Conservation (phyloP, 2,113 vertebrate genomes). For the Perognathus longimembris region DNA sequence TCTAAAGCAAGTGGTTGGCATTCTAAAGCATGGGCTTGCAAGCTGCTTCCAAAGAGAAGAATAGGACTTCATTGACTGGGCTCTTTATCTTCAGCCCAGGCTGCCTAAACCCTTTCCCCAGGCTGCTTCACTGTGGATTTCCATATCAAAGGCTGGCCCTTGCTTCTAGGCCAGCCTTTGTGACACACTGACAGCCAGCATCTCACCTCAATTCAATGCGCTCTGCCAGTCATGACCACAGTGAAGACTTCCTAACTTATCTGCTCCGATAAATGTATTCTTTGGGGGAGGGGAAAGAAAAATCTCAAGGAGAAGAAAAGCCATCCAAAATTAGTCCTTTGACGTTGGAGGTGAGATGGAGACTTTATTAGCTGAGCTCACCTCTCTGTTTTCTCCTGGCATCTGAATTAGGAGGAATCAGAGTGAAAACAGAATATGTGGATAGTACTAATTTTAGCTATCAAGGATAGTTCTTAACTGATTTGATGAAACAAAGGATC, state of each 20-base stretch:
- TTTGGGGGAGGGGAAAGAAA: background rate
- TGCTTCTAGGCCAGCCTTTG: background rate
- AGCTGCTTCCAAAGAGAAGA: background rate
- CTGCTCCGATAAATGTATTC: constrained; percentile 50
- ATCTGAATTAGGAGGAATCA: background rate
- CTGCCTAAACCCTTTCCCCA: constrained; percentile 13
- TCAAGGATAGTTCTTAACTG: background rate
- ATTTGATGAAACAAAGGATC: background rate
- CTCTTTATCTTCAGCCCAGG: constrained; percentile 25
- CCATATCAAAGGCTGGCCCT: constrained; percentile 73
- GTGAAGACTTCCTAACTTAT: constrained; percentile 27
- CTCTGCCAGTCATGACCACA: constrained; percentile 44
- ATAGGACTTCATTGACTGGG: constrained; percentile 39
- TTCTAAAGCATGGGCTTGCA: constrained; percentile 32
- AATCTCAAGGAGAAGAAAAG: background rate
- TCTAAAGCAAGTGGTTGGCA: constrained; percentile 32
- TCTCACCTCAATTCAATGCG: constrained; percentile 50
- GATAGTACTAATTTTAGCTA: background rate
- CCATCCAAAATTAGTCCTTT: background rate
- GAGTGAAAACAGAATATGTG: background rate
- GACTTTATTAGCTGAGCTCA: background rate
- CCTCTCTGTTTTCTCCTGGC: background rate
- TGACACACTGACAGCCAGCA: constrained; percentile 65
- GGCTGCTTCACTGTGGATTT: constrained; percentile 38
- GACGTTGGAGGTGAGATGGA: background rate